Evolutionary conservation across 2,888 invertebrate species (phyloP), one percentile per base, ranked within the genome.

Genomic region (Pristionchus mayeri): DNA sequence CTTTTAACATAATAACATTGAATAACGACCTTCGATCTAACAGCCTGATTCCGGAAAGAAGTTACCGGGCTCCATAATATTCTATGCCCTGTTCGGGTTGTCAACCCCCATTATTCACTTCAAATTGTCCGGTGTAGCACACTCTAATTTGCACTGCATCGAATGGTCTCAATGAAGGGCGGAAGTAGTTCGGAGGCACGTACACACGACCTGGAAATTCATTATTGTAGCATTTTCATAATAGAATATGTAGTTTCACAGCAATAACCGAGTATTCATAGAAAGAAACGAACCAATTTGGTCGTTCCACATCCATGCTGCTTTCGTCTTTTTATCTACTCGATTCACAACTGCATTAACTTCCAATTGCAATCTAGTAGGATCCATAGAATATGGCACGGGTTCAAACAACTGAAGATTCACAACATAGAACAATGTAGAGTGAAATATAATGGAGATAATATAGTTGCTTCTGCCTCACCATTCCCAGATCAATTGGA

Each of bases 301-400:
- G 85, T 91, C 91, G 83, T 91, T 90, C 91, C 91, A 91, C 37
- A 90, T 85, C 90, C 90, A 91, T 7, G 88, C 88, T 37, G 86
- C 84, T 50, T 86, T 84, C 71, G 81, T 81, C 6, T 85, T 83
- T 18, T 76, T 76, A 30, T 85, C 85, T 3, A 91, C 87, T 57
- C 90, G 86, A 88, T 90, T 90, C 52, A 90, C 86, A 30, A 91
- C 87, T 2, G 88, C 90, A 76, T 84, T 24, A 16, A 63, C 30
- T 82, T 82, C 18, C 50, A 82, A 67, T 82, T 82, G 82, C 21
- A 82, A 30, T 34, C 86, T 76, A 18, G 86, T 27, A 18, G 24
- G 18, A 57, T 78, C 50, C 30, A 82, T 9, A 18, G 37, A 24
- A 81, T 81, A 78, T 16, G 82, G 50, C 21, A 76, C 40, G 2